These are phyloP conservation scores for Arenicola marina DNA, from an alignment of 2,888 invertebrate species.

Conservation along the genomic window DNA sequence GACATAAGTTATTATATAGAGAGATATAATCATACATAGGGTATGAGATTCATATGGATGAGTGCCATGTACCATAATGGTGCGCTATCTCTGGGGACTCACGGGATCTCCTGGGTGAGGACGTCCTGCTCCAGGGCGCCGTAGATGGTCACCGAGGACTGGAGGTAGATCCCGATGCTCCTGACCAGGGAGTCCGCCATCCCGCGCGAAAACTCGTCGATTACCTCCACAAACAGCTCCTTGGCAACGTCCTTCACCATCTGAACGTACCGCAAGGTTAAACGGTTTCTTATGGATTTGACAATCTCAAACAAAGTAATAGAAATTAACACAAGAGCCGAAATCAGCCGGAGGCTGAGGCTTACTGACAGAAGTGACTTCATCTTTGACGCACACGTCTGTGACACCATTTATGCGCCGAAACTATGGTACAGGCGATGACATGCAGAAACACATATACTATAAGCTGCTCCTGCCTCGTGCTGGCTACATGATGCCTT, in stretches of 20 bases:
- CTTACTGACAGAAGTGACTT: neutral
- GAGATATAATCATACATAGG: no score
- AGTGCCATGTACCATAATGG: no score
- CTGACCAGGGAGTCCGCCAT: neutral
- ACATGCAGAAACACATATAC: no score
- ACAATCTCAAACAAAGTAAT: neutral
- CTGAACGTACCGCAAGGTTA: neutral
- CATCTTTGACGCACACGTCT: no score
- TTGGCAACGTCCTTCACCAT: slow-evolving; percentile 44
- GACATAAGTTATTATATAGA: neutral
- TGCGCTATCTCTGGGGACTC: no score
- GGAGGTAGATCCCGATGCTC: neutral
- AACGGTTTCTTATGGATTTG: neutral
- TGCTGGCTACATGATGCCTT: no score
- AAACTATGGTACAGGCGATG: no score
- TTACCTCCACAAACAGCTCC: slow-evolving; percentile 42
- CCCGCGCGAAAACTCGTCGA: slow-evolving; percentile 5
- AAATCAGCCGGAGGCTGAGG: neutral
- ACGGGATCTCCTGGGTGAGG: neutral
- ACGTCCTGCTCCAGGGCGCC: neutral
- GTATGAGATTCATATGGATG: no score
- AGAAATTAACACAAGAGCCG: neutral
- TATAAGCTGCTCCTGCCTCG: no score
- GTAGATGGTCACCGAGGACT: neutral
- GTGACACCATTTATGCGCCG: no score